These are phyloP conservation scores for Peromyscus nudipes DNA, from an alignment of 2,797 vertebrate genomes.

Conservation along the genomic window DNA sequence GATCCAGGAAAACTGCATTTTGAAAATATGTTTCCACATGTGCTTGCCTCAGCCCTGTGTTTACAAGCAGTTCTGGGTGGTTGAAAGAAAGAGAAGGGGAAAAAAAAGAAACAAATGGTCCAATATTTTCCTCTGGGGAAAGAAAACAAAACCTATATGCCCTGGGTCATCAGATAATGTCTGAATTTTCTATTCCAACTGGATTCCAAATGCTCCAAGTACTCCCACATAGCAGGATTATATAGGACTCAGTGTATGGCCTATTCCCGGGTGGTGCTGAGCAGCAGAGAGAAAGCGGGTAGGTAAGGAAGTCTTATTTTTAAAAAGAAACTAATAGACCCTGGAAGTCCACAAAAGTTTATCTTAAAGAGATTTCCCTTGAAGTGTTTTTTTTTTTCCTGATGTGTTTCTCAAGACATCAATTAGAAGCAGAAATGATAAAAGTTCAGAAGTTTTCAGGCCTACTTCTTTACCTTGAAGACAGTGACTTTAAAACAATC, in stretches of 20 bases:
- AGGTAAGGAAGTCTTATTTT: conserved; percentile 48
- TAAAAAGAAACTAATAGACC: conserved; percentile 58
- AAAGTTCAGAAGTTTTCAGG: conserved; percentile 81
- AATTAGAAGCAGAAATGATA: conserved; percentile 66
- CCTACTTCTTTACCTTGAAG: conserved; percentile 55
- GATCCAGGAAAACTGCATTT: conserved; percentile 74
- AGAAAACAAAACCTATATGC: conserved; percentile 72
- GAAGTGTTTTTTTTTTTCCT: conserved; percentile 65
- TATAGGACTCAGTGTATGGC: conserved; percentile 37
- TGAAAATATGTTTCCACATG: conserved; percentile 84
- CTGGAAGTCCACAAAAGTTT: conserved; percentile 72
- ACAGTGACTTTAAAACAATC: conserved; percentile 52
- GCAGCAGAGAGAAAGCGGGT: neutral
- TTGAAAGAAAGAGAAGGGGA: conserved; percentile 68
- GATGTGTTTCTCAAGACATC: conserved; percentile 39
- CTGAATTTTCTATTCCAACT: conserved; percentile 77
- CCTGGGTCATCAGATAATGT: conserved; percentile 74
- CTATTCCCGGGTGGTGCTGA: neutral
- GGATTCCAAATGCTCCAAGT: conserved; percentile 75
- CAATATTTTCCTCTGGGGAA: conserved; percentile 78
- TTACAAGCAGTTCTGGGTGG: conserved; percentile 84
- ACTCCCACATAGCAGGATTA: conserved; percentile 58
- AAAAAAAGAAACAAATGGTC: conserved; percentile 62
- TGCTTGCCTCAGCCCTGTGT: conserved; percentile 78
- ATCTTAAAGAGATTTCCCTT: conserved; percentile 49